phyloP scores from a whole-genome alignment of 1,140 invertebrate species.

The Diachasma alloeum region DNA sequence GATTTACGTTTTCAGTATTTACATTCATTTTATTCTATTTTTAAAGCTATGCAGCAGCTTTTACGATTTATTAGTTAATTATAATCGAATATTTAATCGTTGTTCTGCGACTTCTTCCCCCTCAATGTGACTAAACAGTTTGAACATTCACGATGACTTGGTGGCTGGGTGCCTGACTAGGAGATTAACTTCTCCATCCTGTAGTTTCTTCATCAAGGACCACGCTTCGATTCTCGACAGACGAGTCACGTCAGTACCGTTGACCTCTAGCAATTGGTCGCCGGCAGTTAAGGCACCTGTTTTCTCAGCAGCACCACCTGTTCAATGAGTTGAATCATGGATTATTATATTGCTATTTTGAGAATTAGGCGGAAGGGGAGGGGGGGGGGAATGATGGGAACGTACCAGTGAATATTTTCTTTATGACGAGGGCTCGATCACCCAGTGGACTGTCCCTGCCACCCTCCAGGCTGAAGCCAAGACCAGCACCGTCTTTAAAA shows the following conservation, averaged over 20 bases:
- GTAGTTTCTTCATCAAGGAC: slow-evolving; percentile 89
- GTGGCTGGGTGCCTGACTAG: slow-evolving; percentile 65
- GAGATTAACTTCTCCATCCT: slow-evolving; percentile 78
- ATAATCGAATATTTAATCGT: neutral
- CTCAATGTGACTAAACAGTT: slow-evolving; percentile 19
- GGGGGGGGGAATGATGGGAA: slow-evolving; percentile 12
- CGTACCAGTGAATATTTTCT: slow-evolving; percentile 91
- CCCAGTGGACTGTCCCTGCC: slow-evolving; percentile 89
- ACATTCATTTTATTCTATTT: neutral
- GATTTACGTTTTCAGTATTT: neutral
- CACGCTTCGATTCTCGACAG: slow-evolving; percentile 93
- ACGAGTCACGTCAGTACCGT: slow-evolving; percentile 78
- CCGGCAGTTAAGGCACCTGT: slow-evolving; percentile 82
- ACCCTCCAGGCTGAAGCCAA: slow-evolving; percentile 93
- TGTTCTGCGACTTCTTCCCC: neutral
- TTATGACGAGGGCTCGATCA: slow-evolving; percentile 85
- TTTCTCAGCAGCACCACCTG: slow-evolving; percentile 91
- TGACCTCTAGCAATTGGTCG: slow-evolving; percentile 86
- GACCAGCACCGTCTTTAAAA: slow-evolving; percentile 85
- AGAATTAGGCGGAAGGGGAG: neutral
- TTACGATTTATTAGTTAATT: neutral
- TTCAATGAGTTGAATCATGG: slow-evolving; percentile 38
- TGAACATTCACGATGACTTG: slow-evolving; percentile 56
- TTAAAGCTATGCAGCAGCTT: slow-evolving; percentile 21
- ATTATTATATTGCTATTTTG: slow-evolving; percentile 12